These are phyloP conservation scores for Limanda limanda DNA, from an alignment of 2,113 vertebrate genomes.

Conservation along the genomic window DNA sequence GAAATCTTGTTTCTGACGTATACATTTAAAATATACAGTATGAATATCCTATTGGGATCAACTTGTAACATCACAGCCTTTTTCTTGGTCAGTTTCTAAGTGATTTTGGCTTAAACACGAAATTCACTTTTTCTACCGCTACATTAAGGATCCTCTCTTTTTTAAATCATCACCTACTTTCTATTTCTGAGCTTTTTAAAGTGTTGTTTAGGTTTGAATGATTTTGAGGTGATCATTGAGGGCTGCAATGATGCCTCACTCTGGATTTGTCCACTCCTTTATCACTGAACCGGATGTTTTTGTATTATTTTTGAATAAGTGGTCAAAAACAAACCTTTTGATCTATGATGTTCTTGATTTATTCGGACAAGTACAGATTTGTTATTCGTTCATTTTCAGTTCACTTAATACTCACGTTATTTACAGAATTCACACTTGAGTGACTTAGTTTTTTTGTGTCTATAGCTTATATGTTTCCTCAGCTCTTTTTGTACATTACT, in stretches of 20 bases:
- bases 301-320: neutral
- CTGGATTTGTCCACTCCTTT: no score
- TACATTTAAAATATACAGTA: neutral
- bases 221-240: slow-evolving; percentile 4
- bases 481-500: slow-evolving; percentile 53
- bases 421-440: neutral
- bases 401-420: neutral
- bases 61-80: slow-evolving; percentile 23
- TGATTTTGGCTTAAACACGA: neutral
- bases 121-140: neutral
- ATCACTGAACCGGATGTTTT: no score
- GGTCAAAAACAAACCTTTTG: neutral
- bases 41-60: slow-evolving; percentile 5
- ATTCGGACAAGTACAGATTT: neutral
- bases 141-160: slow-evolving; percentile 13
- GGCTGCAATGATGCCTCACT: neutral
- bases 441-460: neutral
- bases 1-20: slow-evolving; percentile 1
- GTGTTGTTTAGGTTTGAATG: neutral
- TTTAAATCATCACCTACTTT: neutral
- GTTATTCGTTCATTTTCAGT: slow-evolving; percentile 1
- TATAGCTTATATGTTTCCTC: slow-evolving; percentile 17
- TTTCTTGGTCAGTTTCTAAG: neutral
- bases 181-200: neutral
- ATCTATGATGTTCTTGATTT: neutral